These are phyloP conservation scores for Pygmarrhopalites habei DNA, from an alignment of 1,140 invertebrate genomes.

Conservation along the genomic window DNA sequence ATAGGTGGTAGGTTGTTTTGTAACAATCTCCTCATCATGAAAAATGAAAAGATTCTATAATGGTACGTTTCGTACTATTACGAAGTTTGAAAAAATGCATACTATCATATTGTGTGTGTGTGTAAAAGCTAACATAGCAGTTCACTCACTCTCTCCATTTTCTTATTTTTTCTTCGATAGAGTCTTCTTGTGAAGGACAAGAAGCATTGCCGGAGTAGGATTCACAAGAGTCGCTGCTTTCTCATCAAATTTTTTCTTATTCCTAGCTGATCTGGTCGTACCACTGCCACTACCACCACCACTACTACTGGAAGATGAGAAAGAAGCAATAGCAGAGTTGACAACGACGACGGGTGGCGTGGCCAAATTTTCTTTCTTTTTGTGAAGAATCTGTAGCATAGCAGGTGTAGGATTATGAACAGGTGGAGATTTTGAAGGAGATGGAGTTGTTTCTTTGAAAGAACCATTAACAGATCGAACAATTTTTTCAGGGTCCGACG, in stretches of 20 bases:
- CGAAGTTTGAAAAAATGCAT: neutral
- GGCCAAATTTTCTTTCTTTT: slow-evolving; percentile 35
- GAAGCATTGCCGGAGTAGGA: slow-evolving; percentile 4
- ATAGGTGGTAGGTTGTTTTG: no score
- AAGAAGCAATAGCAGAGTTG: neutral
- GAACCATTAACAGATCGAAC: slow-evolving; percentile 32
- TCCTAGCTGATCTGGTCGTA: neutral
- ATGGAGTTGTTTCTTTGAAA: slow-evolving; percentile 8
- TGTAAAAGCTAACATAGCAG: no score
- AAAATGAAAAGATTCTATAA: no score
- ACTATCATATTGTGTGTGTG: neutral
- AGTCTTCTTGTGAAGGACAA: slow-evolving; percentile 3
- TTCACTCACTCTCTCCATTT: no score
- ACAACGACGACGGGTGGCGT: neutral
- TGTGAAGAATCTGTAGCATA: slow-evolving; percentile 37
- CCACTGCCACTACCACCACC: neutral
- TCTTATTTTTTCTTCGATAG: neutral
- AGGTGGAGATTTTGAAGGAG: slow-evolving; percentile 27
- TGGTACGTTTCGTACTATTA: no score
- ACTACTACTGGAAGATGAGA: neutral
- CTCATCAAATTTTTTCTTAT: slow-evolving; percentile 4
- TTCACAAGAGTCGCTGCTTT: neutral
- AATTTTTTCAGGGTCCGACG: slow-evolving; percentile 37
- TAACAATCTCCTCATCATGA: no score
- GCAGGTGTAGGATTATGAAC: slow-evolving; percentile 34